These are phyloP conservation scores for Arothron firmamentum DNA, from an alignment of 2,113 vertebrate species.

Conservation along the genomic window DNA sequence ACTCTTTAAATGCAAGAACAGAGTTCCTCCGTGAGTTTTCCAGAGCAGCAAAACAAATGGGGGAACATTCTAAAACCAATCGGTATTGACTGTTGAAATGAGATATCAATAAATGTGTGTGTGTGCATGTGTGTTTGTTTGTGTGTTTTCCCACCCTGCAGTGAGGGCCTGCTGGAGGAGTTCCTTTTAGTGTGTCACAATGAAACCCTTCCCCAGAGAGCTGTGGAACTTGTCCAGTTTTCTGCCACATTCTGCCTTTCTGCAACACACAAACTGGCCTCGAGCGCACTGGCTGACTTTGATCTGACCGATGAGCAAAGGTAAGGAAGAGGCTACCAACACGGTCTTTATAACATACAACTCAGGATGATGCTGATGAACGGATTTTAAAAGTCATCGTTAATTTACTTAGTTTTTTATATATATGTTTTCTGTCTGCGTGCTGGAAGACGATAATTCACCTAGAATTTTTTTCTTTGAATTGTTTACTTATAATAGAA, in stretches of 20 bases:
- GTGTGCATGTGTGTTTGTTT: neutral
- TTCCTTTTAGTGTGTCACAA: slow-evolving; percentile 73
- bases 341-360: no score
- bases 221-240: slow-evolving; percentile 82
- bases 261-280: slow-evolving; percentile 65
- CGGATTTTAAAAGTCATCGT: no score
- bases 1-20: slow-evolving; percentile 78
- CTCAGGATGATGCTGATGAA: neutral
- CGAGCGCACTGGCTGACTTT: slow-evolving; percentile 40
- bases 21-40: slow-evolving; percentile 83
- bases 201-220: slow-evolving; percentile 56
- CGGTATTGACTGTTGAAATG: neutral
- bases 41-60: neutral
- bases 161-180: slow-evolving; percentile 73
- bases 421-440: no score
- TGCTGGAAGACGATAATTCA: no score
- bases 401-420: no score
- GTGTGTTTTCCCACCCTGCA: slow-evolving; percentile 44
- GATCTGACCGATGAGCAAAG: slow-evolving; percentile 57
- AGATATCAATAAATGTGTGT: neutral
- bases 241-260: slow-evolving; percentile 77
- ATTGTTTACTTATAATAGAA: no score
- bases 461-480: no score
- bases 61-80: neutral
- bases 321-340: slow-evolving; percentile 66